Base-by-base conservation (phyloP, 2,113 vertebrate genomes). In the Lethenteron camtschaticum region DNA sequence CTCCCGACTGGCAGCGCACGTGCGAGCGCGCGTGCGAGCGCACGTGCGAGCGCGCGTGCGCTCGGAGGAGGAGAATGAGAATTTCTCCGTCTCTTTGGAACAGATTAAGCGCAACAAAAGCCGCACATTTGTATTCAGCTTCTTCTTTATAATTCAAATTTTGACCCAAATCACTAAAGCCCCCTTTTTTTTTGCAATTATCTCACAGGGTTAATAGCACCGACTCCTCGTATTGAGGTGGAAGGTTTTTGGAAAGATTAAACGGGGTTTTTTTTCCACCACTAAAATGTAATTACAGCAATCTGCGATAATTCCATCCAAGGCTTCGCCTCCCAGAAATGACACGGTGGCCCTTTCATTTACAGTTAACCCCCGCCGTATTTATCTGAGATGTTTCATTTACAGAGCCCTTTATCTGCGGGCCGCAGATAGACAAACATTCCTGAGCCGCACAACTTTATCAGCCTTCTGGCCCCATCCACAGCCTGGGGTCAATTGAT, bases 331-430 rank as follows among this genome's bases (percentile, higher is more conserved):
- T 24, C n/a, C 9, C 63, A 66, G n/a, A 95, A 95, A 99, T 96
- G 92, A 96, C 89, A 94, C 94, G 90, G 86, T 90, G 86, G 85
- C 84, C 86, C 88, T 96, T 85, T 99, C 96, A 96, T 96, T 94
- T 89, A 83, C 89, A 87, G 90, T 90, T 92, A 87, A 87, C 87
- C 89, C 41, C 95, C 96, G 94, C 95, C 96, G 89, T 99, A 94
- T 96, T 96, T 96, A 99, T 99, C 94, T 95, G 90, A 95, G 90
- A 88, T 81, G 86, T 87, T 95, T 95, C 90, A 94, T 96, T 96
- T 96, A 90, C 89, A 89, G 88, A 90, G 88, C 91, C 88, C 90
- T 92, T 89, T 99, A 96, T 99, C 94, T 91, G 88, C 86, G 84
- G 86, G 86, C 85, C 84, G 89, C 94, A 99, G 94, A 85, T 91